Conservation (phyloP, 1,140 invertebrate species). For the Ips nitidus region DNA sequence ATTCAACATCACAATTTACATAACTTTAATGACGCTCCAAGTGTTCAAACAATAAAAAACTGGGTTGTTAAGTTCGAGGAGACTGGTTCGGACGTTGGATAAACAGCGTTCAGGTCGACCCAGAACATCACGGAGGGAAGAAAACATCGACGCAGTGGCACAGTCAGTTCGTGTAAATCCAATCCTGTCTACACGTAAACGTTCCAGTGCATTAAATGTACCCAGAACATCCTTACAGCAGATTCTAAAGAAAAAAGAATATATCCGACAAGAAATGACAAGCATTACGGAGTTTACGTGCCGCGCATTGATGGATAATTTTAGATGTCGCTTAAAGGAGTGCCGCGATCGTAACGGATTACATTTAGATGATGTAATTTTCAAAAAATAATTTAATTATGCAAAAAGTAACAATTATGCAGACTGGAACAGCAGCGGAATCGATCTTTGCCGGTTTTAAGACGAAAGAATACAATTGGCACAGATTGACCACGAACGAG, state of each 20-base stretch:
- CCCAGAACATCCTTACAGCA: not conserved
- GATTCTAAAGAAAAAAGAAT: not conserved
- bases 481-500: too few relatives aligned
- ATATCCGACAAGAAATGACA: too few relatives aligned
- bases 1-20: not conserved
- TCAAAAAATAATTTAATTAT: too few relatives aligned
- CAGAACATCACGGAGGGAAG: not conserved
- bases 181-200: slow-evolving; percentile 1
- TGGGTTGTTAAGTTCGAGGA: slow-evolving; percentile 2
- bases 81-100: not conserved
- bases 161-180: not conserved
- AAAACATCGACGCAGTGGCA: not conserved
- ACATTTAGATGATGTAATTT: too few relatives aligned
- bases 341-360: too few relatives aligned
- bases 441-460: too few relatives aligned
- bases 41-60: not conserved
- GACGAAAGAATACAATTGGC: too few relatives aligned
- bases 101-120: not conserved
- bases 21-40: not conserved
- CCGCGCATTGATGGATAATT: too few relatives aligned
- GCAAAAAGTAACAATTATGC: too few relatives aligned
- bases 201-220: slow-evolving; percentile 1
- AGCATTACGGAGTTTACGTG: too few relatives aligned
- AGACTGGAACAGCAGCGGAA: too few relatives aligned
- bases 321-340: too few relatives aligned